These are phyloP conservation scores for Oegoconia quadripuncta DNA, from an alignment of 2,888 invertebrate species.

Conservation along the genomic window DNA sequence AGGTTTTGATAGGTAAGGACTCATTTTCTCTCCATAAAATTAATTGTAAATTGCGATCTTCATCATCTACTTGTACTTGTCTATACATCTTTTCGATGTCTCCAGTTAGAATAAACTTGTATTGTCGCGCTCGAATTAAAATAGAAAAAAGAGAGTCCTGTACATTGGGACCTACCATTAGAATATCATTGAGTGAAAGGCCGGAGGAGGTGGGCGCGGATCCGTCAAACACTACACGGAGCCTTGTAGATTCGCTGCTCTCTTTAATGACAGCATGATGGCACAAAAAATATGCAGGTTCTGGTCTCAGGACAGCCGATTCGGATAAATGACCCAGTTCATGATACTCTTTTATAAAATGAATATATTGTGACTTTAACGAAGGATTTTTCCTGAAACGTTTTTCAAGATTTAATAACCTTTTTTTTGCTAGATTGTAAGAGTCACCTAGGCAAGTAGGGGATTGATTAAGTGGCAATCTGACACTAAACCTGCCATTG, in stretches of 20 bases:
- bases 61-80: slow-evolving; percentile 10
- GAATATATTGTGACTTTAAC: slow-evolving; percentile 7
- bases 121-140: slow-evolving; percentile 29
- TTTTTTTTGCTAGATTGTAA: slow-evolving; percentile 7
- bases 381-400: slow-evolving; percentile 8
- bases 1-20: slow-evolving; percentile 11
- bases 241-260: slow-evolving; percentile 31
- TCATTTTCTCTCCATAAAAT: slow-evolving; percentile 36
- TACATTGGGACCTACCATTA: slow-evolving; percentile 28
- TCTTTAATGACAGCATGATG: slow-evolving; percentile 41
- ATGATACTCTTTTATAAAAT: slow-evolving; percentile 16
- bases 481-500: slow-evolving; percentile 3
- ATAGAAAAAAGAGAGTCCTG: slow-evolving; percentile 35
- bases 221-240: slow-evolving; percentile 38
- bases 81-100: slow-evolving; percentile 38
- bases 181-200: slow-evolving; percentile 34
- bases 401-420: slow-evolving; percentile 11
- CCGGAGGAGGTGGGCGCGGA: slow-evolving; percentile 27
- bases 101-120: slow-evolving; percentile 31
- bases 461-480: background rate
- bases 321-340: slow-evolving; percentile 19
- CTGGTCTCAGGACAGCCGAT: slow-evolving; percentile 1
- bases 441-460: slow-evolving; percentile 4
- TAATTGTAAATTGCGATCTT: slow-evolving; percentile 28
- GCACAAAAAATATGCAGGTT: slow-evolving; percentile 31